phyloP scores from a whole-genome alignment of 2,888 invertebrate species.

The Aelia acuminata region DNA sequence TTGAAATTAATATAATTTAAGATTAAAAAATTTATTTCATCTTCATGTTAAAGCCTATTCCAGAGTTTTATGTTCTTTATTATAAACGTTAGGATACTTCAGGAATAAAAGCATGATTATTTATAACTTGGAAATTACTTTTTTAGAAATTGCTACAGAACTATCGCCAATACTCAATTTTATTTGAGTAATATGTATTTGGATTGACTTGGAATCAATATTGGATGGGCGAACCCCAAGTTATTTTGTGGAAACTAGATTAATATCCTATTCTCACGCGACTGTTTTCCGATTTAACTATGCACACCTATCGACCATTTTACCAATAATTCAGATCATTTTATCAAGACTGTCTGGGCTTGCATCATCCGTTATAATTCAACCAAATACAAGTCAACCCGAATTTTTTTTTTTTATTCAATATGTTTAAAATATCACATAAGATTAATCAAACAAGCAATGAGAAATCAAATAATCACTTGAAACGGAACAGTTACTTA shows the following conservation, averaged over 20 bases:
- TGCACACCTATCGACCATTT: conserved; percentile 22
- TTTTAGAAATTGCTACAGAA: background rate
- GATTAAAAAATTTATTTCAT: no score
- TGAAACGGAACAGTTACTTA: no score
- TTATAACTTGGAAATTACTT: background rate
- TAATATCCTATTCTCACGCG: conserved; percentile 25
- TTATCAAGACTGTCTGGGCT: background rate
- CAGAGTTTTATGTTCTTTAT: no score
- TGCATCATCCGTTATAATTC: background rate
- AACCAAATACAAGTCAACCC: no score
- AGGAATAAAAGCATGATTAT: no score
- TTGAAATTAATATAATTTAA: no score
- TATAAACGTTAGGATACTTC: no score
- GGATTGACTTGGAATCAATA: background rate
- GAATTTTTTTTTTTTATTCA: no score
- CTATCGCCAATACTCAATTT: background rate
- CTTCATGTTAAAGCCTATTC: no score
- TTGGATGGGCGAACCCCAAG: conserved; percentile 16
- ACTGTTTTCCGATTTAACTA: conserved; percentile 18
- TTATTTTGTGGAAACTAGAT: background rate
- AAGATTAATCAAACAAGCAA: no score
- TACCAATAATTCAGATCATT: background rate
- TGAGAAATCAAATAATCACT: no score
- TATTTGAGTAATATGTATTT: conserved; percentile 5
- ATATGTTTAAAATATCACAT: no score